phyloP scores from a whole-genome alignment of 2,113 vertebrate species.

The Lepisosteus osseus region DNA sequence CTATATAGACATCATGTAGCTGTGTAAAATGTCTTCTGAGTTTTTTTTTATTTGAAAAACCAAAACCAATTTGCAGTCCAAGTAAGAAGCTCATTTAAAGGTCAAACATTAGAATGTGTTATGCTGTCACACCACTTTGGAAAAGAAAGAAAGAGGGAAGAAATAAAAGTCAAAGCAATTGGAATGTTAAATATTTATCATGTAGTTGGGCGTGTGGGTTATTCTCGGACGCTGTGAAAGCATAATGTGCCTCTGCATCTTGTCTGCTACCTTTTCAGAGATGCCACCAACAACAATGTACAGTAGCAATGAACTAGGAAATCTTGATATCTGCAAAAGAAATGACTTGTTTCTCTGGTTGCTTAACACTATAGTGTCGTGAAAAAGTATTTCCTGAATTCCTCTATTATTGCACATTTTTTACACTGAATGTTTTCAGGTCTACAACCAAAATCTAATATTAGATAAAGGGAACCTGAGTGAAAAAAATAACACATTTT shows the following conservation, averaged over 20 bases:
- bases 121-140: neutral
- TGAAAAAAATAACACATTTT: neutral
- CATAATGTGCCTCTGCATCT: neutral
- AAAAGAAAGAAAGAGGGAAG: neutral
- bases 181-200: constrained; percentile 15
- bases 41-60: too few species aligned
- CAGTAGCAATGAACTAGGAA: neutral
- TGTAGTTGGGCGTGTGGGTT: neutral
- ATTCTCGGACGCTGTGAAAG: neutral
- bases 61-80: neutral
- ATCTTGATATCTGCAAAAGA: neutral
- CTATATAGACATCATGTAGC: too few species aligned
- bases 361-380: neutral
- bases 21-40: too few species aligned
- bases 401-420: too few species aligned
- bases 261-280: neutral
- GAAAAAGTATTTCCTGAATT: too few species aligned
- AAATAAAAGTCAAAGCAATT: neutral
- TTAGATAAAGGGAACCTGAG: too few species aligned
- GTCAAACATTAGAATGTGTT: neutral
- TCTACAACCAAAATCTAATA: too few species aligned
- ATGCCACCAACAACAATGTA: neutral
- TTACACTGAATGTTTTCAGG: too few species aligned
- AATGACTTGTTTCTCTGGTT: neutral
- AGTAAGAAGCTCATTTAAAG: neutral